phyloP scores from a whole-genome alignment of 2,113 vertebrate genomes.

The Suncus etruscus region DNA sequence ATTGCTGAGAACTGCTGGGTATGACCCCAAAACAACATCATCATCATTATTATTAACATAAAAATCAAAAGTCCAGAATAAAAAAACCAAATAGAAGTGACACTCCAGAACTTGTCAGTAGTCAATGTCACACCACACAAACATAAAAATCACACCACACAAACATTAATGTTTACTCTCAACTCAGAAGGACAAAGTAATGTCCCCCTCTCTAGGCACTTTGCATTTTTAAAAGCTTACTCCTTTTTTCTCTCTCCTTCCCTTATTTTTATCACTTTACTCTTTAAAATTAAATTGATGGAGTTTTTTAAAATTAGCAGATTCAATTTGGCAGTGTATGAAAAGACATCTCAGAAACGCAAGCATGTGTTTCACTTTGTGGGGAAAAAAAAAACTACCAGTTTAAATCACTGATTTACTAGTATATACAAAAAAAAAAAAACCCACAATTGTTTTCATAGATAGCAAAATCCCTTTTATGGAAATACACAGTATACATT shows the following conservation, averaged over 20 bases:
- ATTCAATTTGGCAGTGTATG: constrained; percentile 38
- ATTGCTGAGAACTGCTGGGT: background rate
- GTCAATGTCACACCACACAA: too few relatives aligned
- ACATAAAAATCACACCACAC: too few relatives aligned
- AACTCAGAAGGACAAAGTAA: background rate
- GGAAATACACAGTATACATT: constrained; percentile 46
- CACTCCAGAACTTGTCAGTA: too few relatives aligned
- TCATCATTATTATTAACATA: too few relatives aligned
- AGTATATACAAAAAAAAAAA: background rate
- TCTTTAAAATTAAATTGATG: constrained; percentile 53
- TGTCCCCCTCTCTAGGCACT: background rate
- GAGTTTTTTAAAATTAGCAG: constrained; percentile 2
- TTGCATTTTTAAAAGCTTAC: background rate
- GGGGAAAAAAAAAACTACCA: constrained; percentile 27
- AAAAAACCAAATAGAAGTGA: too few relatives aligned
- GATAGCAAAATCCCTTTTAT: constrained; percentile 50
- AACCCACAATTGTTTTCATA: constrained; percentile 21
- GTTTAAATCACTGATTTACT: constrained; percentile 38
- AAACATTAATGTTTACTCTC: too few relatives aligned
- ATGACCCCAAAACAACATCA: background rate
- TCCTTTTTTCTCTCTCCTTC: background rate
- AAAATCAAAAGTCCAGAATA: too few relatives aligned
- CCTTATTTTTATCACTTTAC: constrained; percentile 11
- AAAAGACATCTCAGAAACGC: constrained; percentile 32
- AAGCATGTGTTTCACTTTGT: constrained; percentile 38